Conservation (phyloP, 53 echinoderm and acorn worm species). For the Echinarachnius parma region DNA sequence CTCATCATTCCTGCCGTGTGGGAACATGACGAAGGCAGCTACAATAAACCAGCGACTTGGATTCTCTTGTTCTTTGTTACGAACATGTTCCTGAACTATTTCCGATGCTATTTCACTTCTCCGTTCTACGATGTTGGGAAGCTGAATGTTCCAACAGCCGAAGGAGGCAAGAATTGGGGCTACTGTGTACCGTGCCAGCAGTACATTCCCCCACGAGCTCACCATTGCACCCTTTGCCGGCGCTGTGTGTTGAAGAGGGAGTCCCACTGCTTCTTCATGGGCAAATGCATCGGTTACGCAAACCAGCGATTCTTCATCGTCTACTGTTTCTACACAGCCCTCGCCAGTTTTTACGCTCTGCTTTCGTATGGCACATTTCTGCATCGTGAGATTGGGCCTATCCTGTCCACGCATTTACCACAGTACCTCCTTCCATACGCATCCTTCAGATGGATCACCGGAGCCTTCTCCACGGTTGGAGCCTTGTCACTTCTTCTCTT, state of each 20-base stretch:
- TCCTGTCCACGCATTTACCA: conserved; percentile 45
- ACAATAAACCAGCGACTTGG: conserved; percentile 30
- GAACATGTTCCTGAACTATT: conserved; percentile 67
- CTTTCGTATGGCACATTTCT: conserved; percentile 52
- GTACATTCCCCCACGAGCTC: conserved; percentile 76
- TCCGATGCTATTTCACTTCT: conserved; percentile 47
- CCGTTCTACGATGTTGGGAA: conserved; percentile 47
- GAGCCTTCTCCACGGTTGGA: conserved; percentile 26
- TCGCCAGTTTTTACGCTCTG: conserved; percentile 43
- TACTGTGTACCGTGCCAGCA: conserved; percentile 92
- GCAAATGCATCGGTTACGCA: conserved; percentile 67
- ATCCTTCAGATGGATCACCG: conserved; percentile 52
- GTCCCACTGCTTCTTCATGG: conserved; percentile 78
- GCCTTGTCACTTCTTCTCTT: conserved; percentile 49
- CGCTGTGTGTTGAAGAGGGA: conserved; percentile 77
- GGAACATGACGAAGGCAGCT: not conserved
- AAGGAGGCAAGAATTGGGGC: conserved; percentile 73
- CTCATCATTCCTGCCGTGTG: conserved; percentile 47
- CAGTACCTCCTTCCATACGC: conserved; percentile 70
- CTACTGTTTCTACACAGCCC: conserved; percentile 62
- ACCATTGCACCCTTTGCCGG: conserved; percentile 79
- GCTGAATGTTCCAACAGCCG: conserved; percentile 31
- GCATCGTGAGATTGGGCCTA: conserved; percentile 45
- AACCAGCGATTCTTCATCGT: conserved; percentile 81
- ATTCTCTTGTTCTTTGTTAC: conserved; percentile 26